Evolutionary conservation across 2,888 invertebrate genomes (phyloP), one percentile per base, ranked within the genome.

Genomic region (Drosophila siamana): DNA sequence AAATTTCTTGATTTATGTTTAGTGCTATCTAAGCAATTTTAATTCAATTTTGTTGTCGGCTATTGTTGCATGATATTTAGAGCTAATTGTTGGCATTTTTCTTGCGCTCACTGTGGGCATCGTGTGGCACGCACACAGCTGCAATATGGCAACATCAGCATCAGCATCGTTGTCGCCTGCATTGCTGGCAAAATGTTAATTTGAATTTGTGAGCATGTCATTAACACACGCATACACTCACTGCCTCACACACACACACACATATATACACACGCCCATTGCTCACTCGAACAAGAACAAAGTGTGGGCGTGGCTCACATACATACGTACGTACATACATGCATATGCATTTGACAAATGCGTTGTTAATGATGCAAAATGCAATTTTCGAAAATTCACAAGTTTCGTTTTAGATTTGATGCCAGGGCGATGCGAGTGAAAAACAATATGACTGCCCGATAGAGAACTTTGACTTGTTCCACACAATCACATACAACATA

Each of bases 171-270:
- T 83, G 79, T 71, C 80, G 78, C 79, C 83, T 69, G 80, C 74
- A 80, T 78, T 75, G 77, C 83, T 86, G 72, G 77, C 80, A 80
- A 86, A 88, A 88, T 86, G 89, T 89, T 89, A 88, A 89, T 89
- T 89, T 89, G 87, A 86, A 88, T 88, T 89, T 88, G 89, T 87
- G 84, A 86, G 84, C 79, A 87, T 84, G 86, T 87, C 86, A 89
- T 89, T 89, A 89, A 88, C 86, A 86, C 84, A 88, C 76, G 70
- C 74, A 65, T 69, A 80, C 51, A 54, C 61, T 28, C 67, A 51
- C 55, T 24, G 46, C 30, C 41, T 36, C 48, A 15, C 69, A 24
- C 66, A 56, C 63, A 50, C 60, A 41, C 60, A 13, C 68, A n/a
- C 41, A 13, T 51, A 22, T 50, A 44, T 51, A 22, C 54, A 44